phyloP scores from a whole-genome alignment of 2,113 vertebrate genomes.

The Hoplias malabaricus region DNA sequence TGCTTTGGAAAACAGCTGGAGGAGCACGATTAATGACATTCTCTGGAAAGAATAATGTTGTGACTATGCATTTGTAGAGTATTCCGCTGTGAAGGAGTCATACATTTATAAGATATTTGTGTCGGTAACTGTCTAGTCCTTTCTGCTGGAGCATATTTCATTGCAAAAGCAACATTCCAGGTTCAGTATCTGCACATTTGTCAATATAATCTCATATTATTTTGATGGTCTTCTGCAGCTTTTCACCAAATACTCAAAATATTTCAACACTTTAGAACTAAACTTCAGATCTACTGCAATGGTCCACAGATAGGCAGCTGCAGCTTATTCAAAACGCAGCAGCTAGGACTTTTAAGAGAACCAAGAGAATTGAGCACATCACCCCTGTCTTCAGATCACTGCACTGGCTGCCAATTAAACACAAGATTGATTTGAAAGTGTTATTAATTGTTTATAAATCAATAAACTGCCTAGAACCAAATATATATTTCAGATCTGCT shows the following conservation, averaged over 20 bases:
- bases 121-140: constrained; percentile 18
- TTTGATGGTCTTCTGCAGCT: neutral
- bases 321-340: too few relatives aligned
- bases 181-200: neutral
- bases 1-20: constrained; percentile 54
- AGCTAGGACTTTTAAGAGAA: too few relatives aligned
- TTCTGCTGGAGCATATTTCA: neutral
- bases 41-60: constrained; percentile 53
- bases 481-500: too few relatives aligned
- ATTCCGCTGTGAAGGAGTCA: neutral
- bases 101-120: neutral
- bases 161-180: neutral
- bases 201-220: neutral
- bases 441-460: too few relatives aligned
- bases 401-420: too few relatives aligned
- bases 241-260: neutral
- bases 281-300: too few relatives aligned
- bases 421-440: too few relatives aligned
- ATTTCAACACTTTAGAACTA: too few relatives aligned
- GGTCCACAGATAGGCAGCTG: too few relatives aligned
- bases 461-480: too few relatives aligned
- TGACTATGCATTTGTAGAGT: neutral
- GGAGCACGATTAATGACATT: constrained; percentile 70
- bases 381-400: too few relatives aligned
- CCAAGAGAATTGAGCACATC: too few relatives aligned